A percentile compares a stretch with the other conserved stretches of the same genome.
These are phyloP conservation scores for Motacilla tschutschensis DNA, from an alignment of 2,113 vertebrate species.

Conservation along the genomic window DNA sequence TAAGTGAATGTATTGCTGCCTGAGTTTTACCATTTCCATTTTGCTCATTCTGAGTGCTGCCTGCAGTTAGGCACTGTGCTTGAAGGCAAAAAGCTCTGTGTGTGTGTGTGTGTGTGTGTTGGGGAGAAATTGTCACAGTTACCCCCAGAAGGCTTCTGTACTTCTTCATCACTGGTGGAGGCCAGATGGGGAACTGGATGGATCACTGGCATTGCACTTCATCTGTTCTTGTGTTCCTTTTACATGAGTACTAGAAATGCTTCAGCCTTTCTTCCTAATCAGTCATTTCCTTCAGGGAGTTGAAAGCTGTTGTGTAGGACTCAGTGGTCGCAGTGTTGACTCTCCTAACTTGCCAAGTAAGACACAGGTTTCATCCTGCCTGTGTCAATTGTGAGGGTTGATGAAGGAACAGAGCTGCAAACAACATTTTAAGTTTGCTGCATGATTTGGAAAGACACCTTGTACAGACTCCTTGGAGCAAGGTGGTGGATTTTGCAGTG, in stretches of 20 bases:
- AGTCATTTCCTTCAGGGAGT: neutral
- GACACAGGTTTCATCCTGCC: neutral
- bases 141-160: neutral
- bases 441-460: neutral
- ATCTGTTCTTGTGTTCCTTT: neutral
- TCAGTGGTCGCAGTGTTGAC: neutral
- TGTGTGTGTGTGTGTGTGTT: neutral
- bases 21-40: neutral
- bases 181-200: neutral
- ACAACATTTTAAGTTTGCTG: accelerated
- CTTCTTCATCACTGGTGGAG: neutral
- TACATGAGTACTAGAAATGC: neutral
- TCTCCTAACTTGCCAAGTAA: neutral
- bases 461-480: neutral
- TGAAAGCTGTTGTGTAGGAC: neutral
- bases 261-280: neutral
- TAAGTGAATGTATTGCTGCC: neutral
- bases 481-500: neutral
- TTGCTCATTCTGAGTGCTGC: neutral
- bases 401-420: neutral
- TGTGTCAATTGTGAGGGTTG: neutral
- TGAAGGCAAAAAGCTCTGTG: neutral
- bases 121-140: neutral
- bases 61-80: neutral
- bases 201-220: neutral